Conservation (phyloP, 1,140 invertebrate genomes). For the Polyergus mexicanus region DNA sequence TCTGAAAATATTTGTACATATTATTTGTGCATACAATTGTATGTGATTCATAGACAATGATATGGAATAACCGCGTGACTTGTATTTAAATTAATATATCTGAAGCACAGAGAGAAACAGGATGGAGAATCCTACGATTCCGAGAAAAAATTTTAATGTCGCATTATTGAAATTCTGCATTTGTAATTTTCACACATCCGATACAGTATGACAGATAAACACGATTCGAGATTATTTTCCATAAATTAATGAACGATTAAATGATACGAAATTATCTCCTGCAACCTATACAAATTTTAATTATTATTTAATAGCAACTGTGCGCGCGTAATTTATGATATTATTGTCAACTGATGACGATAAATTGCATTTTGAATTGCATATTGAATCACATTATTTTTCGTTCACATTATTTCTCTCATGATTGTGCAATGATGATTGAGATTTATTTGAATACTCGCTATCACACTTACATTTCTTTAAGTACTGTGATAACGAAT, state of each 20-base stretch:
- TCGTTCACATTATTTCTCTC: constrained; percentile 16
- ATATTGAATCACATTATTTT: too few relatives aligned
- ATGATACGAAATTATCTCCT: neutral
- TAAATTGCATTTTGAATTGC: constrained; percentile 13
- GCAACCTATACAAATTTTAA: neutral
- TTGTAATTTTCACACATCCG: neutral
- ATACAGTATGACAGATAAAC: constrained; percentile 3
- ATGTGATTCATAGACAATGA: constrained; percentile 28
- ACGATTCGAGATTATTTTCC: neutral
- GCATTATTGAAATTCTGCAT: neutral
- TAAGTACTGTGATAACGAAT: constrained; percentile 35
- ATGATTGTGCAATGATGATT: neutral
- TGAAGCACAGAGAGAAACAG: neutral
- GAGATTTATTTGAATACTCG: neutral
- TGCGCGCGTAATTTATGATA: neutral
- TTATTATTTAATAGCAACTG: neutral
- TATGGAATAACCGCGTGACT: constrained; percentile 22
- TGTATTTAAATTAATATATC: constrained; percentile 34
- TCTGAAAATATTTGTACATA: constrained; percentile 30
- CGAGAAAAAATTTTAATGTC: neutral
- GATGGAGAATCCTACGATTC: neutral
- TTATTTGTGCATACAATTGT: constrained; percentile 53
- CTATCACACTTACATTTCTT: neutral
- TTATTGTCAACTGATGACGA: neutral
- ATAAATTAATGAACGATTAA: neutral